These are phyloP conservation scores for Drosophila pruinosa DNA, from an alignment of 1,140 invertebrate genomes.

Conservation along the genomic window DNA sequence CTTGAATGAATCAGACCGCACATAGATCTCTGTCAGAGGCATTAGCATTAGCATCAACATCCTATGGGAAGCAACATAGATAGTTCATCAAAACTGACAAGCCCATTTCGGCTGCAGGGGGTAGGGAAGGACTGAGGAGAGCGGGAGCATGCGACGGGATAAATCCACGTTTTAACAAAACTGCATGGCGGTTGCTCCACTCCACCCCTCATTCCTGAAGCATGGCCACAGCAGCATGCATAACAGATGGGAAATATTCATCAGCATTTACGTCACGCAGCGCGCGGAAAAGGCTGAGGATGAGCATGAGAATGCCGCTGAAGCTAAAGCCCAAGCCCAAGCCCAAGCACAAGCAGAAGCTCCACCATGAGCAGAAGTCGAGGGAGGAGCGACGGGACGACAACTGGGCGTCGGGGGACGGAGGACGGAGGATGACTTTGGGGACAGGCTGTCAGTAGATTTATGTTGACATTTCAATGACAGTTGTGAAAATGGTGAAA, in stretches of 20 bases:
- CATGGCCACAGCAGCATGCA: conserved; percentile 40
- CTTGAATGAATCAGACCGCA: conserved; percentile 70
- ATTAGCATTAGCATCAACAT: conserved; percentile 61
- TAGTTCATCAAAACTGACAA: conserved; percentile 80
- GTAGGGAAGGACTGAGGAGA: not conserved
- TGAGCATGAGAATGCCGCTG: conserved; percentile 5
- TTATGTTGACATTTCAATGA: conserved; percentile 81
- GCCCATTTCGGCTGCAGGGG: conserved; percentile 59
- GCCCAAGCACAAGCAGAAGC: not conserved
- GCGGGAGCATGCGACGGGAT: not conserved
- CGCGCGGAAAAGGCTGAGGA: conserved; percentile 54
- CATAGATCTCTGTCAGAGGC: conserved; percentile 73
- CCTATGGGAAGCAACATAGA: conserved; percentile 42
- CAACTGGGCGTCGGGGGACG: not conserved
- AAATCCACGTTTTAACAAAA: conserved; percentile 61
- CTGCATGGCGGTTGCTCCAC: conserved; percentile 35
- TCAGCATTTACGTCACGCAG: conserved; percentile 79
- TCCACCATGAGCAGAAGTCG: not conserved
- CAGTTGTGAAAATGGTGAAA: conserved; percentile 78
- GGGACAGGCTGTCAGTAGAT: conserved; percentile 64
- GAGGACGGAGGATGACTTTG: not conserved
- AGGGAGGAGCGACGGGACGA: too few species aligned
- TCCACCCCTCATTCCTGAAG: not conserved
- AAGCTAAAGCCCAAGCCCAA: not conserved
- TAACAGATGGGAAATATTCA: conserved; percentile 72